Conservation (phyloP, 2,113 vertebrate genomes). For the Etheostoma cragini region DNA sequence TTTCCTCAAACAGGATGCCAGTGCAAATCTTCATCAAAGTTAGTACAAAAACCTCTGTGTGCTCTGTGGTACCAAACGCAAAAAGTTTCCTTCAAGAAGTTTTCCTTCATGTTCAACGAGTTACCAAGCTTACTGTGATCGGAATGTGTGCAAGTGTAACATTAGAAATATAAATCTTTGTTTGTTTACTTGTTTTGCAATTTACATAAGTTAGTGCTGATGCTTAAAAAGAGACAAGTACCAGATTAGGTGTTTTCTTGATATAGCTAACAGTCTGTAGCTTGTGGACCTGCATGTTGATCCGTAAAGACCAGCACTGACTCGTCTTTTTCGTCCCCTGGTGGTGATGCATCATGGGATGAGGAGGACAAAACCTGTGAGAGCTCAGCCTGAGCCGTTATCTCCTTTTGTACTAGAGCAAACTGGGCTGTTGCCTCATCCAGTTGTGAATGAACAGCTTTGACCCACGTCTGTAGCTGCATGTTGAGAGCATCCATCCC, state of each 20-base stretch:
- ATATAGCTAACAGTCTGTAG: slow-evolving; percentile 59
- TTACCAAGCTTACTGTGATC: not conserved
- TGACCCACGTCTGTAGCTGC: slow-evolving; percentile 82
- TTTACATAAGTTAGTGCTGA: slow-evolving; percentile 38
- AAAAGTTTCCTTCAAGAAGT: slow-evolving; percentile 33
- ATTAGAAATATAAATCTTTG: slow-evolving; percentile 14
- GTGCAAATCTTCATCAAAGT: slow-evolving; percentile 26
- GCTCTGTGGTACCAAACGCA: not conserved
- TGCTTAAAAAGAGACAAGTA: slow-evolving; percentile 27
- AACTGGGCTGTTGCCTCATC: slow-evolving; percentile 74
- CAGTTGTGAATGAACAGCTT: slow-evolving; percentile 78
- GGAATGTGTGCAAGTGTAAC: slow-evolving; percentile 47
- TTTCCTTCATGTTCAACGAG: slow-evolving; percentile 44
- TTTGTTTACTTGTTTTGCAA: slow-evolving; percentile 26
- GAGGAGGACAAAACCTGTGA: slow-evolving; percentile 34
- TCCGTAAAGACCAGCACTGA: slow-evolving; percentile 42
- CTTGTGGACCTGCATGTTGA: slow-evolving; percentile 22
- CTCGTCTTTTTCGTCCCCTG: slow-evolving; percentile 46
- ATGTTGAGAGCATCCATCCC: slow-evolving; percentile 71
- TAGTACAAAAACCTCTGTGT: slow-evolving; percentile 1
- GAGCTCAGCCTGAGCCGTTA: slow-evolving; percentile 26
- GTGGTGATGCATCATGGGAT: slow-evolving; percentile 19
- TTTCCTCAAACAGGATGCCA: slow-evolving; percentile 23
- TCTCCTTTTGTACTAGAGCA: slow-evolving; percentile 59
- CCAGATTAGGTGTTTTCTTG: slow-evolving; percentile 28